Evolutionary conservation across 2,888 invertebrate genomes (phyloP), one percentile per base, ranked within the genome.

Genomic region (Trichogramma dendrolimi): DNA sequence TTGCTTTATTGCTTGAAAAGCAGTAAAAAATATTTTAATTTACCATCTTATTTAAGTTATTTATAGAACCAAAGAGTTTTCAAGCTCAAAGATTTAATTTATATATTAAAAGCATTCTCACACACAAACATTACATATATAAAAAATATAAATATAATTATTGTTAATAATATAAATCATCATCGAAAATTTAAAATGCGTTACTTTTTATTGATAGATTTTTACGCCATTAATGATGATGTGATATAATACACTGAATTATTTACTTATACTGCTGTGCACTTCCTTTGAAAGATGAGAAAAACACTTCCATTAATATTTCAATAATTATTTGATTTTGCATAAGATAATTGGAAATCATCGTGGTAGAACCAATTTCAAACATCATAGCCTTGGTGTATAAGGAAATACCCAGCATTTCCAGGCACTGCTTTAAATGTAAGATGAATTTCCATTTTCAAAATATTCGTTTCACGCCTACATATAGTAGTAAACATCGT

Each of bases 181-280:
- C 47, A 48, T 48, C 11, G 49, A 63, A 49, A 59, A 49, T 5
- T 55, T 55, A 54, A 56, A 63, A 63, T 60, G 59, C 51, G 50
- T 63, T 53, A 60, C 43, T 14, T 62, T 58, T 63, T 56, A 54
- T 60, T 63, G 59, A 59, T 59, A 27, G 42, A 62, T 59, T n/a
- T 56, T 56, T 58, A 39, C 55, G 47, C 47, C n/a, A 55, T 49
- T 52, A 53, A 47, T 55, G 46, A 56, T 51, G 27, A 48, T 48
- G 56, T 27, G 58, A 59, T 42, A 60, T 56, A 60, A 56, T 54
- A 62, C 55, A 63, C 60, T 53, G 46, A 59, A 53, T 40, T 38
- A 51, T 55, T 27, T 55, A 50, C 48, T 41, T 41, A 55, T 52
- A 62, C 8, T 56, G 49, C 40, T 43, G 53, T 63, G 52, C 47